phyloP scores from a whole-genome alignment of 2,888 invertebrate species.

The Melinopterus prodromus region DNA sequence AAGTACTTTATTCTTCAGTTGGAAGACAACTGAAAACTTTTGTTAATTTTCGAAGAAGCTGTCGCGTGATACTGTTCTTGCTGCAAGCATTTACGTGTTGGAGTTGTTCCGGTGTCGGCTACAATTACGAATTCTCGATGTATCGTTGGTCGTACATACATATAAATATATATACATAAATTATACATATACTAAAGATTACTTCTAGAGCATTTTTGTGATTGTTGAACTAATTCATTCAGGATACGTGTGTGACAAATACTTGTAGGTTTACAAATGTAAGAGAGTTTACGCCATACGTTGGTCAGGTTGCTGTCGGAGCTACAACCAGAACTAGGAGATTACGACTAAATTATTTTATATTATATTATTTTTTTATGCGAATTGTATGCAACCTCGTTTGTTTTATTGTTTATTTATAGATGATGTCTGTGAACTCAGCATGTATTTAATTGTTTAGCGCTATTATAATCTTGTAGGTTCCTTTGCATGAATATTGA shows the following conservation, averaged over 20 bases:
- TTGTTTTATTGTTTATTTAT: neutral
- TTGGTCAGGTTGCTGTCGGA: neutral
- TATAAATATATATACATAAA: neutral
- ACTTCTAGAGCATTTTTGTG: neutral
- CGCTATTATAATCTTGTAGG: neutral
- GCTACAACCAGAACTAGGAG: neutral
- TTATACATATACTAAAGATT: neutral
- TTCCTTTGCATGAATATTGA: neutral
- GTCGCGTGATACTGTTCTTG: neutral
- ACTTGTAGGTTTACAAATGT: slow-evolving; percentile 4
- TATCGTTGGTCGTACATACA: neutral
- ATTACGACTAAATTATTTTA: slow-evolving; percentile 4
- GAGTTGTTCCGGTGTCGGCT: neutral
- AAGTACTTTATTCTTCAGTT: neutral
- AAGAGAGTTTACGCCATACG: neutral
- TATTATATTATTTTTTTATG: neutral
- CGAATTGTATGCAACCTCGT: neutral
- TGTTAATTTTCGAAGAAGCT: neutral
- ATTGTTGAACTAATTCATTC: neutral
- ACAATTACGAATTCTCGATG: neutral
- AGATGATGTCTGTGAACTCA: neutral
- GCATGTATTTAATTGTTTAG: slow-evolving; percentile 4
- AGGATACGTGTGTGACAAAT: neutral
- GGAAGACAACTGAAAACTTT: neutral
- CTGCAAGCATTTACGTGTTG: neutral